Evolutionary conservation across 2,113 vertebrate genomes (phyloP).

Genomic region (Odocoileus hemionus): DNA sequence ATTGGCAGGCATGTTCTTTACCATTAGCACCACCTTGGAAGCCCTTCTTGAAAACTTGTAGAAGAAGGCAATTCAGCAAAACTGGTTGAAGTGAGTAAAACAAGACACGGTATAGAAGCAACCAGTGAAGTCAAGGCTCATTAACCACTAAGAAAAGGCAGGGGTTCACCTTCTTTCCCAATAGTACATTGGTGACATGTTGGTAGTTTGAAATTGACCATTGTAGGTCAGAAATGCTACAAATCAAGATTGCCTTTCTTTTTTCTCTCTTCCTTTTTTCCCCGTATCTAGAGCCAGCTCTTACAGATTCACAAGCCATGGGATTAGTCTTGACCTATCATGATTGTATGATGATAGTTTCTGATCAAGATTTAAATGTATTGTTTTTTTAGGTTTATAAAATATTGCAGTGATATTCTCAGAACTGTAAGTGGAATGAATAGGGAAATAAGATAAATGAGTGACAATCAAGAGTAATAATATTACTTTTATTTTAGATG

Average conservation of each 20-base stretch:
- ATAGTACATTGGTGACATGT: not conserved
- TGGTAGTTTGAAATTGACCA: not conserved
- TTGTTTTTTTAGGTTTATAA: not conserved
- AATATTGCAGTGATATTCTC: not conserved
- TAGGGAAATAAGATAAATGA: not conserved
- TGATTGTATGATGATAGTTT: not conserved
- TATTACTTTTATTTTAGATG: not conserved
- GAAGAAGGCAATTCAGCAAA: not conserved
- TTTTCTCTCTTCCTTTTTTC: not conserved
- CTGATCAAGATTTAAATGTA: not conserved
- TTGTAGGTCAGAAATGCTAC: not conserved
- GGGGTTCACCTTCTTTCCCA: not conserved
- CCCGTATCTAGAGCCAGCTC: not conserved
- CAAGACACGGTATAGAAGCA: not conserved
- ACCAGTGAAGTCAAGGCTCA: not conserved
- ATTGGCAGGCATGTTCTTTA: not conserved
- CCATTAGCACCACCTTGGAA: not conserved
- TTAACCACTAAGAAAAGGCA: not conserved
- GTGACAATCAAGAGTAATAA: not conserved
- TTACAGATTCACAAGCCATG: conserved; percentile 13
- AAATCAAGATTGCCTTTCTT: not conserved
- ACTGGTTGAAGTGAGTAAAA: not conserved
- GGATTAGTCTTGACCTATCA: not conserved
- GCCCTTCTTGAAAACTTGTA: not conserved
- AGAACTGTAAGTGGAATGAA: not conserved